Base-by-base conservation (phyloP, 2,888 invertebrate genomes). In the Drosophila limbata region DNA sequence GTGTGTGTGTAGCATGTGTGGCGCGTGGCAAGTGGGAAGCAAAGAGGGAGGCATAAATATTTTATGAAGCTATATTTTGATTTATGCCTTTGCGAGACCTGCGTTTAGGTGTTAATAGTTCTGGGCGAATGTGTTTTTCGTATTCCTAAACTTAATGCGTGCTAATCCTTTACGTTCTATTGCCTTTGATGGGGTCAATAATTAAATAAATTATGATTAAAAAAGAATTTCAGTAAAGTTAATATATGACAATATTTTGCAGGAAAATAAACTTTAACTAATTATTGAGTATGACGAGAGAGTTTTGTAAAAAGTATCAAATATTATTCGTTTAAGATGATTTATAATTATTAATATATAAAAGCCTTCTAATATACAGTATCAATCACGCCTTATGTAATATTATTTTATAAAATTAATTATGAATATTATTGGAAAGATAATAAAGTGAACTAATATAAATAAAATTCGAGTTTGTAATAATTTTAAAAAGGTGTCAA, bases 41-140 rank as follows among this genome's bases (percentile, higher is more conserved):
- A 13, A 6, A 17, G 5, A 3, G 48, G 17, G 1, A 8, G 53
- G 50, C 64, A 80, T 87, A 81, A 84, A 84, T 84, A 77, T 87
- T 87, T 81, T 84, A 87, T 87, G 87, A 73, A 82, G 77, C 84
- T 69, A 79, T 84, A 69, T 83, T 84, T 83, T 83, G 75, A 72
- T 80, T 74, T 72, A 69, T 74, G 48, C 65, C 78, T 68, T 64
- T 69, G 77, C 78, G 72, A 55, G 53, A 55, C 63, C 25, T 67
- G 45, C 79, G 69, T 69, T 83, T 81, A 86, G 87, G 84, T 84
- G 83, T 81, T 84, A 84, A 86, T 84, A 82, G 87, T 82, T 76
- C 51, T 80, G 60, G 86, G 48, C 56, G 55, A 31, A 70, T 65
- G 65, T 57, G 52, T 39, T 50, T 55, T 10, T 53, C 19, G 15